phyloP scores from a whole-genome alignment of 2,797 vertebrate species.

The Acomys russatus region DNA sequence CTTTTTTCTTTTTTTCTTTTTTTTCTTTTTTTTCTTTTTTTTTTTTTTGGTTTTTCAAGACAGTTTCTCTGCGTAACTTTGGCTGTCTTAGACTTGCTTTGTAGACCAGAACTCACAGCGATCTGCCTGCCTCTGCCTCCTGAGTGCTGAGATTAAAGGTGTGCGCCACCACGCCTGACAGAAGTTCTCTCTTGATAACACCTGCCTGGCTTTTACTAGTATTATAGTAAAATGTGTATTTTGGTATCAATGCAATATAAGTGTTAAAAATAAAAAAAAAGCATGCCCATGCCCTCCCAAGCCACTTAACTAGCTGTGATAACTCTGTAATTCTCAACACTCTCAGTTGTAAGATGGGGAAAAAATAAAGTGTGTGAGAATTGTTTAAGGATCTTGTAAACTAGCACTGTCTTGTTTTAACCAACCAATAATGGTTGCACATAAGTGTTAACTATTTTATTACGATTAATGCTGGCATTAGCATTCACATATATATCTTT shows the following conservation, averaged over 20 bases:
- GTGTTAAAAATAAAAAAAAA: background rate
- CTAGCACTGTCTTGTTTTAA: background rate
- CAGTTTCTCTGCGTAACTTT: too few species aligned
- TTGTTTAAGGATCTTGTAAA: background rate
- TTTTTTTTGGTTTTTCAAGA: too few species aligned
- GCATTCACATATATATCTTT: background rate
- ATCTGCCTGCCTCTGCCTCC: too few species aligned
- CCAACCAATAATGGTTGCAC: background rate
- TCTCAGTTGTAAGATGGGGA: slow-evolving; percentile 2
- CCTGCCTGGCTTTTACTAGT: background rate
- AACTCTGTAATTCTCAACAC: background rate
- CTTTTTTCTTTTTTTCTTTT: too few species aligned
- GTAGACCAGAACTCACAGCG: too few species aligned
- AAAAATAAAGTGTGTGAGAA: background rate
- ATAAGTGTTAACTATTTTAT: background rate
- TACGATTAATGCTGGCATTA: background rate
- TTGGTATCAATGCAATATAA: background rate
- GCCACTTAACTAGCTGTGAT: background rate
- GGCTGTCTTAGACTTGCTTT: too few species aligned
- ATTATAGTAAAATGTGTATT: background rate
- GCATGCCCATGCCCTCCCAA: background rate
- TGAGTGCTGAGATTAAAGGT: too few species aligned
- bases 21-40: too few species aligned
- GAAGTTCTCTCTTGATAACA: background rate
- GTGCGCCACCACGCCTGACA: too few species aligned